Evolutionary conservation across 2,113 vertebrate species (phyloP).

Genomic region (Silurus meridionalis): DNA sequence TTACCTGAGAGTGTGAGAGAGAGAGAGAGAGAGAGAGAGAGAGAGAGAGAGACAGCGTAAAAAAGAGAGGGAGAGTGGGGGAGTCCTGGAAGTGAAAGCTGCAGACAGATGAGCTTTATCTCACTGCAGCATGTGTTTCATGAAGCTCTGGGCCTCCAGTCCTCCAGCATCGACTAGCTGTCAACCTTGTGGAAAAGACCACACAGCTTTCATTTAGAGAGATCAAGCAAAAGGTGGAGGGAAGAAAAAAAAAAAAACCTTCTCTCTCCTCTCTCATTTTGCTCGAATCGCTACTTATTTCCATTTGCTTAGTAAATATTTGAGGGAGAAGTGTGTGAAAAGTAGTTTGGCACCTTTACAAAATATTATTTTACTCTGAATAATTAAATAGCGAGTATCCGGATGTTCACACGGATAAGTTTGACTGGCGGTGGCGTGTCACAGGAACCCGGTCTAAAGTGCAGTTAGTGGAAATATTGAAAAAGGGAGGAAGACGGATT

Average conservation of each 20-base stretch:
- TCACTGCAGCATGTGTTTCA: conserved; percentile 73
- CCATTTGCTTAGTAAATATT: background rate
- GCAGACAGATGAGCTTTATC: conserved; percentile 81
- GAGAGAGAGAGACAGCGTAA: conserved; percentile 44
- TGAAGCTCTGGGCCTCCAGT: conserved; percentile 73
- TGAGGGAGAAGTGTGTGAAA: background rate
- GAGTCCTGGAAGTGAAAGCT: conserved; percentile 65
- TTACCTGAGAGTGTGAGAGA: conserved; percentile 67
- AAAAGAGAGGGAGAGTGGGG: conserved; percentile 49
- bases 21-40: conserved; percentile 43
- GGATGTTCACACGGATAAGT: background rate
- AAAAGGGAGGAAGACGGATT: conserved; percentile 9
- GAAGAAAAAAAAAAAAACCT: background rate
- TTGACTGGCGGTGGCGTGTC: background rate
- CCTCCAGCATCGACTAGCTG: conserved; percentile 75
- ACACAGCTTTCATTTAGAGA: conserved; percentile 69
- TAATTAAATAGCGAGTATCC: background rate
- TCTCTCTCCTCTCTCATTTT: background rate
- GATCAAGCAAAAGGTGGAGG: conserved; percentile 57
- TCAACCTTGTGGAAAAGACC: conserved; percentile 72
- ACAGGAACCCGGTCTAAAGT: background rate
- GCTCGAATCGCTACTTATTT: background rate
- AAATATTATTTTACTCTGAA: background rate
- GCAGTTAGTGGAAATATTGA: background rate
- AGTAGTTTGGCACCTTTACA: background rate